Evolutionary conservation across 2,113 vertebrate genomes (phyloP).

Genomic region (Sander lucioperca): DNA sequence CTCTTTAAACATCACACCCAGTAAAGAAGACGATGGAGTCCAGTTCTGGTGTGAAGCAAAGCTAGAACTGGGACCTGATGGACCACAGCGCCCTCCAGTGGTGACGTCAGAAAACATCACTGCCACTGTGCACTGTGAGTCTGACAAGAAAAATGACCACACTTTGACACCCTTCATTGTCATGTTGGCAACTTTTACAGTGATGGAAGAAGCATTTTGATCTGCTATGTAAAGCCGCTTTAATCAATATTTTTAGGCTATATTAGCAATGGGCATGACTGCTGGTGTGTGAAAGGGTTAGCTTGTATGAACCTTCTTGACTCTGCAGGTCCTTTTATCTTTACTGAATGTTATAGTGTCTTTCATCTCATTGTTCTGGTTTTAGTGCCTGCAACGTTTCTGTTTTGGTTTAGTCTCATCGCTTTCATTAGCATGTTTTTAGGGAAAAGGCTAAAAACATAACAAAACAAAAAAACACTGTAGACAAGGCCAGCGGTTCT

Average conservation of each 20-base stretch:
- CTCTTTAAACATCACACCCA: neutral
- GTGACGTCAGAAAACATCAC: slow-evolving; percentile 4
- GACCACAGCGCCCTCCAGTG: slow-evolving; percentile 3
- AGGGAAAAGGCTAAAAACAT: too few relatives aligned
- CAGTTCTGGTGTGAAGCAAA: slow-evolving; percentile 54
- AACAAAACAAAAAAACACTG: too few relatives aligned
- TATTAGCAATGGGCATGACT: neutral
- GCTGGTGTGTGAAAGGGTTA: neutral
- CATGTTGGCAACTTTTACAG: neutral
- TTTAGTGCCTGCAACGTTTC: too few relatives aligned
- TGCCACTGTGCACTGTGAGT: slow-evolving; percentile 63
- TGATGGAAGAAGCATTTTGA: neutral
- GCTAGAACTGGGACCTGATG: slow-evolving; percentile 56
- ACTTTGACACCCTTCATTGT: neutral
- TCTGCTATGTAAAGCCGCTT: neutral
- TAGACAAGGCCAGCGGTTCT: too few relatives aligned
- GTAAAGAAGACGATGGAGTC: slow-evolving; percentile 35
- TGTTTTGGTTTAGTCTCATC: too few relatives aligned
- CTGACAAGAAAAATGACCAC: neutral
- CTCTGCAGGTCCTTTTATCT: too few relatives aligned
- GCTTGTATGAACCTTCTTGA: too few relatives aligned
- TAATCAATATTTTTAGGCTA: too few relatives aligned
- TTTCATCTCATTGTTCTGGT: too few relatives aligned
- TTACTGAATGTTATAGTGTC: too few relatives aligned
- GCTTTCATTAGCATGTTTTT: too few relatives aligned